Percentiles rank a stretch among this genome's conserved stretches.
phyloP scores from a whole-genome alignment of 2,797 vertebrate genomes.

The Sebastes reedi region DNA sequence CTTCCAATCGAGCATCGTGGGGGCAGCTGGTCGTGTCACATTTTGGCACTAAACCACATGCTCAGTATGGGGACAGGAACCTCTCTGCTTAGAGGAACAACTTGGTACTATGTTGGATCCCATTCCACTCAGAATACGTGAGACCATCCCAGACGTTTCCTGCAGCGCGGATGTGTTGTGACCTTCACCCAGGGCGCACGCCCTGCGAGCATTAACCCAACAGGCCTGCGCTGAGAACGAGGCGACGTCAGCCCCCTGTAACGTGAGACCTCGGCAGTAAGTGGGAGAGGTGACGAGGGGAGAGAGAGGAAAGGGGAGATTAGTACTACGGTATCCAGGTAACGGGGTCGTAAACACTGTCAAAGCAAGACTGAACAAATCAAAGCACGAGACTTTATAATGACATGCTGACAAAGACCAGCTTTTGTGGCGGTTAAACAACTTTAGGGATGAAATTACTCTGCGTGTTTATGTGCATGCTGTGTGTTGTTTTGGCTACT shows the following conservation, averaged over 20 bases:
- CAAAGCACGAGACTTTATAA: conserved; percentile 35
- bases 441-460: conserved; percentile 36
- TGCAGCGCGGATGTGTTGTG: conserved; percentile 47
- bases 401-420: conserved; percentile 46
- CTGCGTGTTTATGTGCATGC: neutral
- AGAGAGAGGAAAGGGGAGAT: conserved; percentile 43
- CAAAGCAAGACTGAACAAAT: conserved; percentile 63
- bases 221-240: conserved; percentile 30
- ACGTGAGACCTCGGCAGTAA: conserved; percentile 46
- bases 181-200: conserved; percentile 45
- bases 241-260: conserved; percentile 47
- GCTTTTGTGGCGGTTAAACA: conserved; percentile 33
- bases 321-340: conserved; percentile 69
- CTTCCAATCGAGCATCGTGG: neutral
- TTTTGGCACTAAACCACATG: conserved; percentile 2
- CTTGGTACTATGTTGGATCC: neutral
- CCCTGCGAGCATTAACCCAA: conserved; percentile 28
- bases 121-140: conserved; percentile 6
- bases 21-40: neutral
- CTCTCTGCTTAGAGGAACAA: conserved; percentile 22
- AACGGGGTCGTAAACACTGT: conserved; percentile 70
- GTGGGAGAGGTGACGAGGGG: conserved; percentile 38
- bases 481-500: conserved; percentile 13
- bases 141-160: conserved; percentile 52
- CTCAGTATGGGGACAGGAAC: conserved; percentile 4